These are phyloP conservation scores for Threskiornis aethiopicus DNA, from an alignment of 2,797 vertebrate species.

Conservation along the genomic window DNA sequence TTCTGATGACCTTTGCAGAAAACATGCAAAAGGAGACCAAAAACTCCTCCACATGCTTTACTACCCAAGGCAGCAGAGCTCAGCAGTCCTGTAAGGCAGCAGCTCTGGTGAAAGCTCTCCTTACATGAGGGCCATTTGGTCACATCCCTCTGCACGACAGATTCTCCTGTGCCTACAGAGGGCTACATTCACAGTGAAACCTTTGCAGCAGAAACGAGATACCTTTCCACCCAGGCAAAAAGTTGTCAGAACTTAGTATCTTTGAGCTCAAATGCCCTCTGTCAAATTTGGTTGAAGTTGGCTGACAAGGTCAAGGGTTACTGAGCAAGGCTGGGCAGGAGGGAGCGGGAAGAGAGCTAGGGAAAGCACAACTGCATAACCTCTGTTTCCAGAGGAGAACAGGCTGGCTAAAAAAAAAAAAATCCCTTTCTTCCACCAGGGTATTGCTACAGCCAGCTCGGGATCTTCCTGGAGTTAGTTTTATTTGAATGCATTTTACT, in stretches of 20 bases:
- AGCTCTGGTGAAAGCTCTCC: background rate
- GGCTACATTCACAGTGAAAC: background rate
- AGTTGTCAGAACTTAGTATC: background rate
- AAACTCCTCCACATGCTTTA: background rate
- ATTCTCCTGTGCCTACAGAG: background rate
- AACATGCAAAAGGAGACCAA: background rate
- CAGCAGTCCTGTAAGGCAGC: background rate
- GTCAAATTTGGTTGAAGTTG: background rate
- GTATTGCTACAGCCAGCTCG: background rate
- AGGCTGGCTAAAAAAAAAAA: background rate
- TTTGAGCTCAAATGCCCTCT: background rate
- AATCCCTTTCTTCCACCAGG: background rate
- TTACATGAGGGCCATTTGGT: fast-evolving
- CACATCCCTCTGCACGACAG: background rate
- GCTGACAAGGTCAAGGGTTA: background rate
- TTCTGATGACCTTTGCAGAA: background rate
- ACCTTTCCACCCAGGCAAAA: background rate
- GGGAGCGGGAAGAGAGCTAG: background rate
- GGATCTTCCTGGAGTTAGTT: background rate
- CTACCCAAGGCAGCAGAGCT: background rate
- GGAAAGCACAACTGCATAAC: background rate
- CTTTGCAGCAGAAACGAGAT: background rate
- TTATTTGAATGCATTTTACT: background rate
- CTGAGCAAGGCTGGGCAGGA: background rate
- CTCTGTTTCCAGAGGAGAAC: background rate